Evolutionary conservation across 2,888 invertebrate species (phyloP), one percentile per base, ranked within the genome.

Genomic region (Oithona nana): DNA sequence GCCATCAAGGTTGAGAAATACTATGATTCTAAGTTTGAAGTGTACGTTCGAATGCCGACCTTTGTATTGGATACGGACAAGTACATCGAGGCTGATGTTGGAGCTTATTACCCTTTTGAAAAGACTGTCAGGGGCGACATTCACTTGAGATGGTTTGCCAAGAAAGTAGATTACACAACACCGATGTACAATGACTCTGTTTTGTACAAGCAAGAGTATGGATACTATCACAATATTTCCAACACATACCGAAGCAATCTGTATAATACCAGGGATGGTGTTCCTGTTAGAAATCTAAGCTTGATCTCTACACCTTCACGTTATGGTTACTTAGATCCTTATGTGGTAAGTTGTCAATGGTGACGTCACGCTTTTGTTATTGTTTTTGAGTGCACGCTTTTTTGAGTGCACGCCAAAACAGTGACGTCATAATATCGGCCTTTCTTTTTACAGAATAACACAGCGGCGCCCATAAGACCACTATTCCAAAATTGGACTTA

Each of bases 91-190:
- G 64, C 61, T 13, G 60, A 64, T 22, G 55, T 64, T 8, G 67
- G 66, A 22, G 70, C 71, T 3, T 69, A 69, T 60, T 72, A 68
- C 64, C 68, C 70, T 6, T 68, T 70, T 16, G 71, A 73, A 63
- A 71, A 71, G 64, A 67, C 68, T 57, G 71, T 70, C 1, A 66
- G 68, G 26, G 75, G 73, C 4, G 74, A 74, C 66, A 69, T 69
- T 1, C 72, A 73, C 2, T 65, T 73, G 8, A 67, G 69, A 24
- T 67, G 72, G 63, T 70, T 66, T 39, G 70, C 66, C 22, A 64
- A 66, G 54, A 61, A 61, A 22, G 49, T 61, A 13, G 61, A 61
- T 28, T 49, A 50, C 22, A 54, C 61, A 6, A 61, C 61, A n/a
- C 61, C 61, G 20, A n/a, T 61, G 52, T 61, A 61, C 61, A 61